phyloP scores from a whole-genome alignment of 2,888 invertebrate genomes.

The Heliconius sara region DNA sequence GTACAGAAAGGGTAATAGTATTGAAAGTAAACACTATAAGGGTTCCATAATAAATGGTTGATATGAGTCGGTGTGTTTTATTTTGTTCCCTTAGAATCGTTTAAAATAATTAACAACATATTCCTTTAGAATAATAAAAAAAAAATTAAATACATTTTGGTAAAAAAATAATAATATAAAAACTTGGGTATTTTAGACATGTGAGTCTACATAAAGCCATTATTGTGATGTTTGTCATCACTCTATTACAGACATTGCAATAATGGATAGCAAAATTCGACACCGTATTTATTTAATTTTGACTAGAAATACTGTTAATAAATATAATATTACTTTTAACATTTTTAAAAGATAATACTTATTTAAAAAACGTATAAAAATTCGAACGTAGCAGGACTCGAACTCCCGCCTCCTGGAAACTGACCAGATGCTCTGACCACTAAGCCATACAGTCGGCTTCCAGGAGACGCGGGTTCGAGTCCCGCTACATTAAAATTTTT shows the following conservation, averaged over 20 bases:
- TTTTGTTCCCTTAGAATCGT: background rate
- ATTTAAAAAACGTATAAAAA: too few species aligned
- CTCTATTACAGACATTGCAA: background rate
- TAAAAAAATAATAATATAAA: background rate
- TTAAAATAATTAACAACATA: background rate
- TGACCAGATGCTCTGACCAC: too few species aligned
- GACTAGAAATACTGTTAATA: too few species aligned
- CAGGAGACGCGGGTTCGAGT: too few species aligned
- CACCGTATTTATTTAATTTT: background rate
- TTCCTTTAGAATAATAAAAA: background rate
- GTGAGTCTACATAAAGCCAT: background rate
- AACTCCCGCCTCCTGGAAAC: too few species aligned
- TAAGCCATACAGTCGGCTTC: too few species aligned
- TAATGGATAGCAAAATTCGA: background rate
- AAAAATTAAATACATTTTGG: background rate
- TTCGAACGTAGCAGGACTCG: too few species aligned
- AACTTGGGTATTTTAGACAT: background rate
- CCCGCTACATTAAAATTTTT: too few species aligned
- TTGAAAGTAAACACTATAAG: slow-evolving; percentile 40
- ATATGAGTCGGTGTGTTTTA: slow-evolving; percentile 30
- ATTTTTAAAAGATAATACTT: too few species aligned
- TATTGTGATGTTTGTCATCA: background rate
- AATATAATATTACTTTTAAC: background rate
- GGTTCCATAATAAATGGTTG: slow-evolving; percentile 47
- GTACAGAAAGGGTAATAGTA: slow-evolving; percentile 41